phyloP scores from a whole-genome alignment of 2,113 vertebrate species.

The Pterocles burchelli region DNA sequence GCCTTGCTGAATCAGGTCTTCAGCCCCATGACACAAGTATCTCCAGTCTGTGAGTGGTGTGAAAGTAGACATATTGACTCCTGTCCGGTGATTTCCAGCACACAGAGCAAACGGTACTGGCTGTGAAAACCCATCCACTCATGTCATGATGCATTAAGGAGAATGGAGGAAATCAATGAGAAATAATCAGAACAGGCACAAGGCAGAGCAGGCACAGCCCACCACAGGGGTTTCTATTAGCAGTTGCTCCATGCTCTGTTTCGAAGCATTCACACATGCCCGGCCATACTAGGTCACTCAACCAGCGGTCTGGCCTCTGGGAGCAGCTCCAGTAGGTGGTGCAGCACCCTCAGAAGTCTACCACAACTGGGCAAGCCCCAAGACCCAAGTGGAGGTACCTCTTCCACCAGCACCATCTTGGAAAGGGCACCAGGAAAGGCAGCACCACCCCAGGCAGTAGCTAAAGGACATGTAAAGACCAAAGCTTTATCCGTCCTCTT shows the following conservation, averaged over 20 bases:
- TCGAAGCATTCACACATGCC: rapidly evolving
- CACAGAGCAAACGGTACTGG: background rate
- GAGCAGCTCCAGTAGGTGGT: background rate
- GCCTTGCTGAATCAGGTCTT: background rate
- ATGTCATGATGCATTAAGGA: background rate
- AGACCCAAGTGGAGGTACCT: rapidly evolving
- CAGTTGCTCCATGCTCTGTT: background rate
- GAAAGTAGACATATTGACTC: background rate
- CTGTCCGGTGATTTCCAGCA: background rate
- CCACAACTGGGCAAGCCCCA: background rate
- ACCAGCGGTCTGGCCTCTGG: background rate
- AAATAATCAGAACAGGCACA: background rate
- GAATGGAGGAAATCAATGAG: background rate
- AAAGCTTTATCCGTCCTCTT: background rate
- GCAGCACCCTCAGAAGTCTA: background rate
- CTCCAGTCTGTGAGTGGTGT: background rate
- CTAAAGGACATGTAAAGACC: background rate
- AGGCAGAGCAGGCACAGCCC: background rate
- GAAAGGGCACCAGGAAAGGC: background rate
- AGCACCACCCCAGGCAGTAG: background rate
- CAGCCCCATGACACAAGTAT: background rate
- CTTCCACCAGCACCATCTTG: background rate
- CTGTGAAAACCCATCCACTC: background rate
- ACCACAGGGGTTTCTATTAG: rapidly evolving
- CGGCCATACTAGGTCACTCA: rapidly evolving